Conservation (phyloP, 53 echinoderm and acorn worm species). For the Arbacia lixula region DNA sequence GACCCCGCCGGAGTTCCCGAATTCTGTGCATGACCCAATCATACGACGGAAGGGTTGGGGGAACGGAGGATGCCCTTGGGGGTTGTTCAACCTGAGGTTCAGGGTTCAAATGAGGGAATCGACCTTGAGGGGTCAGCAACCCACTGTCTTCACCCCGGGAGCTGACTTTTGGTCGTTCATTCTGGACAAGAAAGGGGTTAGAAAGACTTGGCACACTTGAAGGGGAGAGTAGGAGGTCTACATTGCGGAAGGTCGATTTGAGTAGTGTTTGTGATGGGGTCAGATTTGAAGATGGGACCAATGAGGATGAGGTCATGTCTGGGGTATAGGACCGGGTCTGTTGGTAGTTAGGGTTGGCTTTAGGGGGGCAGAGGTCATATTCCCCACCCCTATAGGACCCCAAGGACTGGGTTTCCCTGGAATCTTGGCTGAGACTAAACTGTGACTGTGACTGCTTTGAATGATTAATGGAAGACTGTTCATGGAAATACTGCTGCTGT, state of each 20-base stretch:
- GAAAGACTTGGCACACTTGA: slow-evolving; percentile 49
- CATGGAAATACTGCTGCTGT: slow-evolving; percentile 5
- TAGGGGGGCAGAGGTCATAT: neutral
- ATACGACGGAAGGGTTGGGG: slow-evolving; percentile 73
- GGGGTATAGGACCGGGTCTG: neutral
- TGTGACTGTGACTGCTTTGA: slow-evolving; percentile 6
- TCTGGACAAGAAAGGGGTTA: slow-evolving; percentile 27
- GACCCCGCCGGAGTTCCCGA: slow-evolving; percentile 58
- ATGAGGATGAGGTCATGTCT: too few relatives aligned
- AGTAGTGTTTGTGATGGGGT: slow-evolving; percentile 36
- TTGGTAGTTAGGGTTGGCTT: neutral
- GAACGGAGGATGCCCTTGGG: slow-evolving; percentile 43
- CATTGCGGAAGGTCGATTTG: slow-evolving; percentile 19
- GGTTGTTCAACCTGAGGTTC: slow-evolving; percentile 28
- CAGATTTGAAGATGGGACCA: too few relatives aligned
- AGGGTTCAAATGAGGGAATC: neutral
- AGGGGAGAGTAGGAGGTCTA: slow-evolving; percentile 47
- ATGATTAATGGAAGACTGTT: slow-evolving; percentile 40
- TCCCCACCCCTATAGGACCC: neutral
- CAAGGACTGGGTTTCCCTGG: too few relatives aligned
- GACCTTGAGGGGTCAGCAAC: neutral
- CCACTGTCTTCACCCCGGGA: neutral
- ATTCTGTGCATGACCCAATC: slow-evolving; percentile 88
- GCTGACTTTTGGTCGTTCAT: slow-evolving; percentile 28
- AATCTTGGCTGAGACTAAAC: neutral